A percentile compares a stretch with the other conserved stretches of the same genome.
These are phyloP conservation scores for Muschampia plurimacula DNA, from an alignment of 2,888 invertebrate genomes.

Conservation along the genomic window DNA sequence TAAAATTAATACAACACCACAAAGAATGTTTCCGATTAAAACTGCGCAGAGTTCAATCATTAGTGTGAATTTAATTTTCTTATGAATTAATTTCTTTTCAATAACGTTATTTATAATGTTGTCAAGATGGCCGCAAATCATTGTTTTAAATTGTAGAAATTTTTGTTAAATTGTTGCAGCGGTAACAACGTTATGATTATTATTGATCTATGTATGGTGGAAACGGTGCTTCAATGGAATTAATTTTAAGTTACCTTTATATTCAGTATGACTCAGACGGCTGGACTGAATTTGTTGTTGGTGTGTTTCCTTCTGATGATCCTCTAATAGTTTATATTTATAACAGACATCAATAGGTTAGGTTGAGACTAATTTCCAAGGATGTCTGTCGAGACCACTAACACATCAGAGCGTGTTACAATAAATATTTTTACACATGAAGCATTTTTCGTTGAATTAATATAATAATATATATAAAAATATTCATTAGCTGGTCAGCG, in stretches of 20 bases:
- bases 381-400: too few species aligned
- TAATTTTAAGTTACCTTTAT: background rate
- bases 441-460: too few species aligned
- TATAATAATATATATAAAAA: too few species aligned
- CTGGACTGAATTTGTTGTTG: too few species aligned
- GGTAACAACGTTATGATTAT: background rate
- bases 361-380: too few species aligned
- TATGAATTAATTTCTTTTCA: background rate
- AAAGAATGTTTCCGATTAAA: slow-evolving; percentile 20
- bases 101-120: background rate
- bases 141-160: background rate
- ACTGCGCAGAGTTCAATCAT: slow-evolving; percentile 1
- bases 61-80: slow-evolving; percentile 1
- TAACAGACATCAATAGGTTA: too few species aligned
- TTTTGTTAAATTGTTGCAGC: background rate
- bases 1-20: slow-evolving; percentile 28
- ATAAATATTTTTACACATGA: too few species aligned
- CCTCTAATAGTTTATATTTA: too few species aligned
- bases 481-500: too few species aligned
- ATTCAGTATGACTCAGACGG: too few species aligned
- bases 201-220: background rate
- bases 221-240: background rate
- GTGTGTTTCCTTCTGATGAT: too few species aligned
- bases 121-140: slow-evolving; percentile 2
- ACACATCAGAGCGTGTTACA: too few species aligned